Evolutionary conservation across 53 echinoderm and acorn worm genomes (phyloP).

Genomic region (Glandiceps talaboti): DNA sequence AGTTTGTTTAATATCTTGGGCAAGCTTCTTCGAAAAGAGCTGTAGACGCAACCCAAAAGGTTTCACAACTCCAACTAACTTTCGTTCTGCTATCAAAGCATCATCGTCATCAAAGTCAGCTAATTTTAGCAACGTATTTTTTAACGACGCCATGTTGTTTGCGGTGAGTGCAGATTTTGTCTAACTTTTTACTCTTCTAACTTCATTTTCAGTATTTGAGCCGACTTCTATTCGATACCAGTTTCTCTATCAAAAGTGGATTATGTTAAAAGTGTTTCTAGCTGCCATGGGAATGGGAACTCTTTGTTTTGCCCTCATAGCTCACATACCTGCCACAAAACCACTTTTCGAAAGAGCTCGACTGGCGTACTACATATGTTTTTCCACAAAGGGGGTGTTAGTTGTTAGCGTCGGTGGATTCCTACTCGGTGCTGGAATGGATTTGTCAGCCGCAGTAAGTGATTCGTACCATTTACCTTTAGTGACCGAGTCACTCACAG

Average conservation of each 20-base stretch:
- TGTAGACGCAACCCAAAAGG: too few species aligned
- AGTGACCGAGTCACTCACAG: too few species aligned
- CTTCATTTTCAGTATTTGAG: conserved; percentile 42
- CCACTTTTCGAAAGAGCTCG: conserved; percentile 21
- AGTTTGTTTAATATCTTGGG: too few species aligned
- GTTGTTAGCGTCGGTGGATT: conserved; percentile 28
- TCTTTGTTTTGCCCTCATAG: conserved; percentile 27
- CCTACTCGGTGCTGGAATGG: conserved; percentile 43
- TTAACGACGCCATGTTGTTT: too few species aligned
- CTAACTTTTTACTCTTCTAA: too few species aligned
- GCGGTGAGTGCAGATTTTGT: too few species aligned
- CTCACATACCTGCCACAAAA: conserved; percentile 29
- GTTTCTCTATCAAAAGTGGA: conserved; percentile 39
- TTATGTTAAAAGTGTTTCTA: conserved; percentile 62
- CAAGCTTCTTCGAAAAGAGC: too few species aligned
- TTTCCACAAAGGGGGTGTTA: conserved; percentile 33
- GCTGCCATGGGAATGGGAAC: conserved; percentile 30
- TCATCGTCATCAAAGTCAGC: too few species aligned
- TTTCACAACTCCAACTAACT: too few species aligned
- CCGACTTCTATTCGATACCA: conserved; percentile 39
- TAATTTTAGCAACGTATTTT: too few species aligned
- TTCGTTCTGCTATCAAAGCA: too few species aligned
- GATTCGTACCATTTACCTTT: too few species aligned
- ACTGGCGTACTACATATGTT: conserved; percentile 19
- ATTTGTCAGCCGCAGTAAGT: conserved; percentile 38